Conservation (phyloP, 2,888 invertebrate species). For the Mantis religiosa region DNA sequence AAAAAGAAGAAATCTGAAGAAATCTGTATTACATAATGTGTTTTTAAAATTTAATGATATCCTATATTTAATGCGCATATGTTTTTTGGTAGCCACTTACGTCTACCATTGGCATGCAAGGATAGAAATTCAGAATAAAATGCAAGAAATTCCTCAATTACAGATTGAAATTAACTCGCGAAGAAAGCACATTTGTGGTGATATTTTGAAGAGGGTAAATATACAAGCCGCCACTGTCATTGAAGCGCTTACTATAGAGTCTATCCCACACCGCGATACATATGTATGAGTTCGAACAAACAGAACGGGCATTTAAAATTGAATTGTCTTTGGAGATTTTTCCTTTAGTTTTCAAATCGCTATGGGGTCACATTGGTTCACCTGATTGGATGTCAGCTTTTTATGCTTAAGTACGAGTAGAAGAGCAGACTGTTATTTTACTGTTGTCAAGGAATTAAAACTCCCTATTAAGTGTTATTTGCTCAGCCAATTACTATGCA, state of each 20-base stretch:
- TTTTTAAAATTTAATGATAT: too few relatives aligned
- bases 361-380: neutral
- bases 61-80: too few relatives aligned
- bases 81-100: too few relatives aligned
- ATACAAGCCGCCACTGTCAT: neutral
- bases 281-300: conserved; percentile 13
- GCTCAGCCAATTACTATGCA: too few relatives aligned
- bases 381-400: neutral
- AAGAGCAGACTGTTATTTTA: neutral
- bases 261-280: conserved; percentile 2
- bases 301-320: conserved; percentile 11
- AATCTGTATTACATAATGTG: too few relatives aligned
- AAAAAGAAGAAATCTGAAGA: too few relatives aligned
- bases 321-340: conserved; percentile 1
- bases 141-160: too few relatives aligned
- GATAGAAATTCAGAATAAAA: too few relatives aligned
- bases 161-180: neutral
- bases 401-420: neutral
- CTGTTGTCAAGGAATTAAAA: neutral
- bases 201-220: neutral
- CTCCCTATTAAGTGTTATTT: too few relatives aligned
- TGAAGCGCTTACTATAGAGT: neutral
- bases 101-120: too few relatives aligned
- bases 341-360: neutral
- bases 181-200: neutral